These are phyloP conservation scores for Julus scanicus DNA, from an alignment of 2,888 invertebrate genomes.

Conservation along the genomic window DNA sequence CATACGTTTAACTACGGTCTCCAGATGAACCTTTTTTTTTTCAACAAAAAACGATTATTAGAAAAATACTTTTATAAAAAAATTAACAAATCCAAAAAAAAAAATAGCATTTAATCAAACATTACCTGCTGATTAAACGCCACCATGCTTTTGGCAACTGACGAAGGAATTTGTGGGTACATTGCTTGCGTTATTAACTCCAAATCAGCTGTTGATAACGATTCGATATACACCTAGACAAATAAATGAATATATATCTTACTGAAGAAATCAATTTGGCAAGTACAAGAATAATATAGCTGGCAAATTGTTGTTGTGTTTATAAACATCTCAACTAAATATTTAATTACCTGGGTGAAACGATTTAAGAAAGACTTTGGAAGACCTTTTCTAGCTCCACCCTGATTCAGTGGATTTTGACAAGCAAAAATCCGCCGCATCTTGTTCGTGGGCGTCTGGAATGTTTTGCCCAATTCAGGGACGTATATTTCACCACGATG, in stretches of 20 bases:
- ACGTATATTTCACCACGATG: constrained; percentile 96
- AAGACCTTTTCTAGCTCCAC: constrained; percentile 93
- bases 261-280: constrained; percentile 10
- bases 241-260: not conserved
- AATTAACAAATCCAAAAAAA: constrained; percentile 21
- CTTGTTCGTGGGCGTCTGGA: constrained; percentile 74
- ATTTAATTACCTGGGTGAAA: constrained; percentile 82
- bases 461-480: constrained; percentile 90
- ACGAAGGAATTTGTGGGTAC: constrained; percentile 73
- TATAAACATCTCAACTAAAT: constrained; percentile 15
- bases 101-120: constrained; percentile 6
- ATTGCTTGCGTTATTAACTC: constrained; percentile 74
- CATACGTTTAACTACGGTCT: constrained; percentile 72
- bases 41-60: no score
- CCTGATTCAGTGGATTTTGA: constrained; percentile 96
- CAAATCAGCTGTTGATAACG: constrained; percentile 74
- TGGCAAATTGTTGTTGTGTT: no score
- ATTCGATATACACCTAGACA: constrained; percentile 72
- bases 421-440: constrained; percentile 94
- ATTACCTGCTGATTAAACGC: constrained; percentile 76
- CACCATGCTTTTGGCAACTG: constrained; percentile 78
- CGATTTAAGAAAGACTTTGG: constrained; percentile 97
- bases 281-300: constrained; percentile 32
- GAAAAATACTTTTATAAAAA: not conserved
- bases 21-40: constrained; percentile 73